Conservation (phyloP, 2,888 invertebrate species). For the Apodemia hepburni region DNA sequence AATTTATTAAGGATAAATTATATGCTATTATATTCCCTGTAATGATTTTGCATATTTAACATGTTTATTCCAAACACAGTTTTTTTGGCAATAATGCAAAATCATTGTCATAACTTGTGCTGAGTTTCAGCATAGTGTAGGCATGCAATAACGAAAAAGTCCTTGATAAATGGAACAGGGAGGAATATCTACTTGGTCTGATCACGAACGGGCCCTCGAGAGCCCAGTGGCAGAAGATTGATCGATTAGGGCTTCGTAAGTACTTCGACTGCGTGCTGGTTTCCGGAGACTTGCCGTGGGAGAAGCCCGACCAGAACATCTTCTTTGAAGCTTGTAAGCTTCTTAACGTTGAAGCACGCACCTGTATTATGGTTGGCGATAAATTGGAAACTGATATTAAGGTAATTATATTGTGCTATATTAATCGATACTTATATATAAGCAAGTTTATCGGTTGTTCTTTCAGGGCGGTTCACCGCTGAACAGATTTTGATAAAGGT, state of each 20-base stretch:
- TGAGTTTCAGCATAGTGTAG: slow-evolving; percentile 64
- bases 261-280: slow-evolving; percentile 91
- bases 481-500: too few species aligned
- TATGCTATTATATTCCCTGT: slow-evolving; percentile 46
- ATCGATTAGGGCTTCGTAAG: slow-evolving; percentile 83
- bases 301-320: slow-evolving; percentile 91
- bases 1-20: slow-evolving; percentile 57
- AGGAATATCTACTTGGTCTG: slow-evolving; percentile 87
- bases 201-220: slow-evolving; percentile 93
- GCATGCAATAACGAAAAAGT: slow-evolving; percentile 62
- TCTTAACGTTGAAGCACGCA: slow-evolving; percentile 85
- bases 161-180: slow-evolving; percentile 78
- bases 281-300: slow-evolving; percentile 92
- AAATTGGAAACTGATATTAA: slow-evolving; percentile 93
- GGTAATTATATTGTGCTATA: slow-evolving; percentile 44
- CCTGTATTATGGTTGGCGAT: slow-evolving; percentile 93
- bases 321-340: slow-evolving; percentile 90
- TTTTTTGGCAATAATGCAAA: slow-evolving; percentile 22
- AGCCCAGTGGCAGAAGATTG: slow-evolving; percentile 94
- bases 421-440: too few species aligned
- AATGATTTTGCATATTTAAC: slow-evolving; percentile 56
- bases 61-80: too few species aligned
- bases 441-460: too few species aligned
- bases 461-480: too few species aligned
- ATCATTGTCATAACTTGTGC: slow-evolving; percentile 47